Conservation (phyloP, 2,888 invertebrate species). For the Gari tellinella region DNA sequence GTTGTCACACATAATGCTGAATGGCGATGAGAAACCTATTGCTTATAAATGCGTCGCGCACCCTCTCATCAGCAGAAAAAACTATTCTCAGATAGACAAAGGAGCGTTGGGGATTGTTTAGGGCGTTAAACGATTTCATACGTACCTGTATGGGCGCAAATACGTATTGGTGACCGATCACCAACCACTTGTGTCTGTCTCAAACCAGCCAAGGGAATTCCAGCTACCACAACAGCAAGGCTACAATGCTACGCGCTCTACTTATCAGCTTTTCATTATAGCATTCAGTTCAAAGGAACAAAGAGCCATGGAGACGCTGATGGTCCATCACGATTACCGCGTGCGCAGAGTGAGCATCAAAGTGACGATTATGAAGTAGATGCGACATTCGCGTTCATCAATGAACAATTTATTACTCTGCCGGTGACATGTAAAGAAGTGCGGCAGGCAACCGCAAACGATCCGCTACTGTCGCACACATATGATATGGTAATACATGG, state of each 20-base stretch:
- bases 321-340: conserved; percentile 72
- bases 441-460: not conserved
- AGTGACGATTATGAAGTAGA: not conserved
- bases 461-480: not conserved
- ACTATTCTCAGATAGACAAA: conserved; percentile 6
- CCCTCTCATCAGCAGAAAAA: not conserved
- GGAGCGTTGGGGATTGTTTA: conserved; percentile 57
- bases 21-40: conserved; percentile 8
- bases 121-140: conserved; percentile 16
- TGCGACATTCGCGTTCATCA: conserved; percentile 7
- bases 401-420: not conserved
- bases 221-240: conserved; percentile 71
- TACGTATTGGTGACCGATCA: conserved; percentile 10
- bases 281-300: conserved; percentile 74
- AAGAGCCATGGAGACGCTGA: conserved; percentile 77
- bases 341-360: conserved; percentile 7
- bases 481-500: conserved; percentile 34
- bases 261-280: conserved; percentile 79
- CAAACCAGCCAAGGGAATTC: conserved; percentile 56
- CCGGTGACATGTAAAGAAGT: conserved; percentile 12
- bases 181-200: conserved; percentile 10
- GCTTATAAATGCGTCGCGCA: not conserved
- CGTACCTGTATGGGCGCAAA: conserved; percentile 4
- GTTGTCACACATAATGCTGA: not conserved
- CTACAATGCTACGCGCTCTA: conserved; percentile 72